phyloP scores from a whole-genome alignment of 2,888 invertebrate genomes.

The Phaedon cochleariae region DNA sequence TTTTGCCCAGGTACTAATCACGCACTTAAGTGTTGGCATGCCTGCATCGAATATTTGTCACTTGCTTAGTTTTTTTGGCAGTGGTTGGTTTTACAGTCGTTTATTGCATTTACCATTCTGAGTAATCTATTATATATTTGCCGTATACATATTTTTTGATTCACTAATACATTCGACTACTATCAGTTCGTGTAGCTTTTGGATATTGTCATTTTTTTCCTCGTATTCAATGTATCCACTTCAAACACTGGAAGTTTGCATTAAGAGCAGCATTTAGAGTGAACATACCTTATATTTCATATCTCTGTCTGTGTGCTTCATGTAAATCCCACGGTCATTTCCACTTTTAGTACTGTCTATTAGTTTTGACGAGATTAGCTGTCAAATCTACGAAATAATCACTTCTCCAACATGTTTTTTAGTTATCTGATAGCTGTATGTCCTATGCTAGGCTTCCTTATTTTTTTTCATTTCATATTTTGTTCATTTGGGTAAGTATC shows the following conservation, averaged over 20 bases:
- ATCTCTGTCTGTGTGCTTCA: background rate
- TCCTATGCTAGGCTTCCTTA: too few relatives aligned
- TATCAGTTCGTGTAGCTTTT: conserved; percentile 47
- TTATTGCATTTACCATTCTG: conserved; percentile 45
- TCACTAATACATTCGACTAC: conserved; percentile 45
- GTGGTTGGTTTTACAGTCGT: conserved; percentile 52
- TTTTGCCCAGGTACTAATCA: conserved; percentile 59
- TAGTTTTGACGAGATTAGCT: background rate
- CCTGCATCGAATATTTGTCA: conserved; percentile 61
- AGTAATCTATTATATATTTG: conserved; percentile 46
- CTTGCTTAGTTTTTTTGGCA: conserved; percentile 60
- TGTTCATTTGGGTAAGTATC: background rate
- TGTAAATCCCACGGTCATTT: background rate
- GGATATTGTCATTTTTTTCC: conserved; percentile 56
- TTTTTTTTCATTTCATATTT: conserved; percentile 1
- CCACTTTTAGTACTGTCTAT: background rate
- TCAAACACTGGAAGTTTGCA: too few relatives aligned
- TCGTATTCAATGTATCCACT: too few relatives aligned
- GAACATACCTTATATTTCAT: too few relatives aligned
- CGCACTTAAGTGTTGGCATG: conserved; percentile 64
- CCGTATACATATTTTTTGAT: conserved; percentile 45
- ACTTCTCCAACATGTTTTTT: too few relatives aligned
- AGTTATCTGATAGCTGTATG: too few relatives aligned
- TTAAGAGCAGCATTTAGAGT: too few relatives aligned
- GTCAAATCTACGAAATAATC: too few relatives aligned